Base-by-base conservation (phyloP, 1,140 invertebrate genomes). In the Anoplolepis gracilipes region DNA sequence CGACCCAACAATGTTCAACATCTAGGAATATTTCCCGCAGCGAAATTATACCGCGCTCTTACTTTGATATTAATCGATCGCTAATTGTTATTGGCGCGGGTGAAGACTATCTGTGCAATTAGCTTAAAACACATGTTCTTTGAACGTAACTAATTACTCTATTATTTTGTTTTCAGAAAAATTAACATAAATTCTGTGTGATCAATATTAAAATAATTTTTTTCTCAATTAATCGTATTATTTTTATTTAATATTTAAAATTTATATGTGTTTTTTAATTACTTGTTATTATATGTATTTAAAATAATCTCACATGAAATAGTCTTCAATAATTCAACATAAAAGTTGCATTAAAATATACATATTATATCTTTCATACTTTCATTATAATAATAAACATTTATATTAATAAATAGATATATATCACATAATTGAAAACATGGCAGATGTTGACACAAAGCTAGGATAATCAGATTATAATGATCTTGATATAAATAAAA, bases 1-100 rank as follows among this genome's bases (percentile, higher is more conserved):
- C 53, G 78, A 46, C 30, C 36, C 78, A 72, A 81, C 65, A 39
- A n/a, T 73, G 36, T 82, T 73, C 67, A 82, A 73, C 78, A 82
- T 82, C 67, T 82, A 57, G 36, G 53, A 16, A n/a, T 82, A 73
- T 72, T 82, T 72, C 78, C 53, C 67, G 39, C 30, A 61, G 78
- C 28, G 39, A 19, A 53, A 46, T 73, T 46, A 72, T 33, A 19
- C 8, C 19, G 19, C 19, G 36, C 61, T 59, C 53, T 81, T 57
- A 67, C 30, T 67, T 81, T 81, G 78, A 3, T 59, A 82, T 59
- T 28, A 73, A 73, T 25, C 78, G 53, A 59, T 59, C 19, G 39
- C 25, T 82, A 59, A 59, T 82, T 59, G 13, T 82, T 46, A 72
- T 42, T 81, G 25, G 11, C 25, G 59, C 10, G 33, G n/a, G 36